Conservation (phyloP, 1,140 invertebrate species). For the Tribolium madens region DNA sequence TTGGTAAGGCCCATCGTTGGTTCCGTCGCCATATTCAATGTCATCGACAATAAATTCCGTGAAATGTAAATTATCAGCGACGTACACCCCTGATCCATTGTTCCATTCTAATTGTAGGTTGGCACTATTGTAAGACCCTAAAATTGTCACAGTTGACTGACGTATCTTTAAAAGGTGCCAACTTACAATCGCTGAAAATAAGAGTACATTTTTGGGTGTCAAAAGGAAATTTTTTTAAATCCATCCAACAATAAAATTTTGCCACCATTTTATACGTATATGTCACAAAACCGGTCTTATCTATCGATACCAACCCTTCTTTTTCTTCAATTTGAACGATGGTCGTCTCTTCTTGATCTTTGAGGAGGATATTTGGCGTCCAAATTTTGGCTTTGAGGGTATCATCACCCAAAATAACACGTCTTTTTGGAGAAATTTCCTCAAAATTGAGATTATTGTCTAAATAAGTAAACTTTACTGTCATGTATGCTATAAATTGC, state of each 20-base stretch:
- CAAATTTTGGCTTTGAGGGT: conserved; percentile 78
- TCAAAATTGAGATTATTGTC: conserved; percentile 77
- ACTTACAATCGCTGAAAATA: conserved; percentile 85
- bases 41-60: conserved; percentile 83
- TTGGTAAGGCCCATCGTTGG: conserved; percentile 70
- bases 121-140: conserved; percentile 84
- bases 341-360: conserved; percentile 82
- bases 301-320: conserved; percentile 82
- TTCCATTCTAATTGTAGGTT: conserved; percentile 83
- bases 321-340: conserved; percentile 82
- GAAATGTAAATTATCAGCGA: conserved; percentile 83
- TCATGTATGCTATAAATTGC: conserved; percentile 85
- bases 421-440: conserved; percentile 74
- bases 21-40: conserved; percentile 77
- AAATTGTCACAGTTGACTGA: not conserved
- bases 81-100: conserved; percentile 76
- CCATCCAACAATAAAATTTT: conserved; percentile 84
- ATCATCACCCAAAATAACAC: conserved; percentile 78
- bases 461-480: conserved; percentile 81
- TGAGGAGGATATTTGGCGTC: conserved; percentile 84
- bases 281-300: conserved; percentile 79
- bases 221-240: conserved; percentile 87
- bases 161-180: not conserved
- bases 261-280: conserved; percentile 82
- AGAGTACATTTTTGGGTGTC: conserved; percentile 84